Evolutionary conservation across 2,888 invertebrate genomes (phyloP).

Genomic region (Stenolophus ochropezus): DNA sequence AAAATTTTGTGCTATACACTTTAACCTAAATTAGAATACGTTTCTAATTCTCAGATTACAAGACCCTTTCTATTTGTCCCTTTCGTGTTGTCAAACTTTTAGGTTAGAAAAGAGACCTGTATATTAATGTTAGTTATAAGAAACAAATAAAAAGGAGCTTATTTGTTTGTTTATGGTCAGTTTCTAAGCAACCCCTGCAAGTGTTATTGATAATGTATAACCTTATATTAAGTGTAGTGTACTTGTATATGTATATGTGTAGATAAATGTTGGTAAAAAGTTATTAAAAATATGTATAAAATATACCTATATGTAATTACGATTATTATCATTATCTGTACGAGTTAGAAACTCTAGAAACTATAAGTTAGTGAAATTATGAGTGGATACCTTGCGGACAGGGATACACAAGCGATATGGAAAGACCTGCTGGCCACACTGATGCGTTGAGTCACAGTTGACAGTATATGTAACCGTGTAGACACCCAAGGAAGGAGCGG

Average conservation of each 20-base stretch:
- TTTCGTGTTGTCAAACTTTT: too few species aligned
- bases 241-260: conserved; percentile 8
- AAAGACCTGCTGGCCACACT: conserved; percentile 17
- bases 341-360: conserved; percentile 1
- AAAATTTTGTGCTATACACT: background rate
- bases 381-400: background rate
- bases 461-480: conserved; percentile 15
- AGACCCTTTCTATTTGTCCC: background rate
- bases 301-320: conserved; percentile 35
- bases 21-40: background rate
- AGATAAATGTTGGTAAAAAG: conserved; percentile 19
- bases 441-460: conserved; percentile 16
- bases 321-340: conserved; percentile 29
- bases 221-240: conserved; percentile 13
- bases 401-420: conserved; percentile 35
- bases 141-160: background rate
- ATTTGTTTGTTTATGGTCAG: background rate
- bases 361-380: conserved; percentile 20
- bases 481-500: conserved; percentile 31
- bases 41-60: background rate
- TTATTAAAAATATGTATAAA: conserved; percentile 26
- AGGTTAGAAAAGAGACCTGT: too few species aligned
- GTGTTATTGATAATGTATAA: conserved; percentile 6
- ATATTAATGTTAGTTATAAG: too few species aligned
- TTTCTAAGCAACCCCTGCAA: background rate